A percentile compares a stretch with the other conserved stretches of the same genome.
These are phyloP conservation scores for Poicephalus meyeri DNA, from an alignment of 2,113 vertebrate species.

Conservation along the genomic window DNA sequence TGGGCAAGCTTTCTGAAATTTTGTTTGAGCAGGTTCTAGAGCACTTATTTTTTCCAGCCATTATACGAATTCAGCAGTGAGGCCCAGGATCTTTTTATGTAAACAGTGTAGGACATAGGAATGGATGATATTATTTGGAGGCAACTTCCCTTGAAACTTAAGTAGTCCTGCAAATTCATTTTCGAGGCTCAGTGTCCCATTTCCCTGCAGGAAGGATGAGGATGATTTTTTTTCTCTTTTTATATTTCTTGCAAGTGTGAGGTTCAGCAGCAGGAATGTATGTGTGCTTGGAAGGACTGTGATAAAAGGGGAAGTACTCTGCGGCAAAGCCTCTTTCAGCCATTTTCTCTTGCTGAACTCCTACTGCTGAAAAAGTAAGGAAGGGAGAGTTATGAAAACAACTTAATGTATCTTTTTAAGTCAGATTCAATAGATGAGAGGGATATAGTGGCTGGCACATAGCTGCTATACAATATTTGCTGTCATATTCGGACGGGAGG, in stretches of 20 bases:
- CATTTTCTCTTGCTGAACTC: background rate
- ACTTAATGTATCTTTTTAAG: background rate
- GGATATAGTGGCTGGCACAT: background rate
- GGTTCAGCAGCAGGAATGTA: background rate
- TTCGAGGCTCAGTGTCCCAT: background rate
- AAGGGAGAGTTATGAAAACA: background rate
- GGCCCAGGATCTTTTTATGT: background rate
- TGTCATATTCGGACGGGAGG: background rate
- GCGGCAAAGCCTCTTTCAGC: background rate
- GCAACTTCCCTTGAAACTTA: background rate
- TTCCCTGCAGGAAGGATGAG: background rate
- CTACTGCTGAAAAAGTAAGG: background rate
- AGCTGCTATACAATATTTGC: background rate
- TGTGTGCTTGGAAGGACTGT: background rate
- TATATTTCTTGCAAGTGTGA: background rate
- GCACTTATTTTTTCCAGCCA: background rate
- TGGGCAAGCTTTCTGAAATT: background rate
- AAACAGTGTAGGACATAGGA: background rate
- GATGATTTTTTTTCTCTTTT: background rate
- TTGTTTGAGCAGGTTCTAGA: background rate
- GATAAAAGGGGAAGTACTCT: background rate
- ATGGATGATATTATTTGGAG: background rate
- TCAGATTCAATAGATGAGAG: background rate
- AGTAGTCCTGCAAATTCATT: background rate
- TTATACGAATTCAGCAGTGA: background rate